These are phyloP conservation scores for Stictocephala bisonia DNA, from an alignment of 2,888 invertebrate genomes.

Conservation along the genomic window DNA sequence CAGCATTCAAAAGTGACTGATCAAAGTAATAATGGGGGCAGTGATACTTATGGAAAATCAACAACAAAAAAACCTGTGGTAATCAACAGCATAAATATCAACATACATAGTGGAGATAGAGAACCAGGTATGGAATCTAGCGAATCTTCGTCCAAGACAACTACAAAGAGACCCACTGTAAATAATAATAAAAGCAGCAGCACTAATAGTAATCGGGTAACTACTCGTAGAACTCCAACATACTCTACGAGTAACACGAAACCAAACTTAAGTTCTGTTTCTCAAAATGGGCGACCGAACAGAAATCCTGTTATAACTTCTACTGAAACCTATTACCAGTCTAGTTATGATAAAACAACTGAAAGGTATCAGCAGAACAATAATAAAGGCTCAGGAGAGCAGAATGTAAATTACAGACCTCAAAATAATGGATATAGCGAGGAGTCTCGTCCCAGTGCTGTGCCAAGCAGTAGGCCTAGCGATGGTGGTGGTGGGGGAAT, in stretches of 20 bases:
- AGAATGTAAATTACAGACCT: not conserved
- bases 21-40: not conserved
- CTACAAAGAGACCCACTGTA: constrained; percentile 5
- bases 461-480: constrained; percentile 17
- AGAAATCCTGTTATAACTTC: constrained; percentile 32
- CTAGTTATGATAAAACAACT: constrained; percentile 18
- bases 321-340: constrained; percentile 7
- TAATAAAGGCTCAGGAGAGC: not conserved
- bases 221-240: constrained; percentile 5
- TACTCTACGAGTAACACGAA: not conserved
- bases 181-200: constrained; percentile 6
- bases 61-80: constrained; percentile 29
- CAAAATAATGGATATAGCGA: not conserved
- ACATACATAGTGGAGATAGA: not conserved
- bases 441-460: not conserved
- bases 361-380: constrained; percentile 16
- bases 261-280: not conserved
- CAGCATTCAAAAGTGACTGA: constrained; percentile 11
- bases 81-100: not conserved
- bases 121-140: not conserved
- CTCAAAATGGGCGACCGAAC: constrained; percentile 17
- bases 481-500: constrained; percentile 23
- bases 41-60: not conserved
- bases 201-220: not conserved
- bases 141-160: not conserved